phyloP scores from a whole-genome alignment of 2,113 vertebrate species.

The Rhipidura dahli region DNA sequence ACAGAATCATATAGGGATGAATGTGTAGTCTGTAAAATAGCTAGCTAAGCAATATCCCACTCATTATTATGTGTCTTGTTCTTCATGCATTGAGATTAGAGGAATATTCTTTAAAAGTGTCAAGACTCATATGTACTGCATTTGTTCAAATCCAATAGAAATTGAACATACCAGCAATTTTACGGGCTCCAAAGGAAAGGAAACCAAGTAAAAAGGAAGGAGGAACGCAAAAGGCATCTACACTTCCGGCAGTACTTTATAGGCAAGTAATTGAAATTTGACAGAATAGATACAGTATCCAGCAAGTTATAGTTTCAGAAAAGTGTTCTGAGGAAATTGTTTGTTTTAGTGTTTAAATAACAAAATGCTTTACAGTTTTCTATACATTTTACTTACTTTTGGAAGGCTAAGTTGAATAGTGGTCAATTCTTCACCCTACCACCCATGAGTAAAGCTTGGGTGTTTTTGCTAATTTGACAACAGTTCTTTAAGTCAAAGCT shows the following conservation, averaged over 20 bases:
- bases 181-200: constrained; percentile 94
- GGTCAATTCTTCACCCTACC: neutral
- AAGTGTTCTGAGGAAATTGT: neutral
- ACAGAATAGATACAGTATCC: neutral
- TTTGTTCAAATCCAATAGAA: constrained; percentile 82
- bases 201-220: constrained; percentile 97
- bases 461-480: neutral
- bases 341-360: neutral
- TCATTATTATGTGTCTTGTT: neutral
- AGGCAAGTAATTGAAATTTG: constrained; percentile 80
- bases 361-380: neutral
- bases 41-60: neutral
- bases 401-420: neutral
- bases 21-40: neutral
- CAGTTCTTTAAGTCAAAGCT: neutral
- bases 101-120: neutral
- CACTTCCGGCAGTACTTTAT: constrained; percentile 90
- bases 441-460: neutral
- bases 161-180: constrained; percentile 87
- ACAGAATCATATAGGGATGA: neutral
- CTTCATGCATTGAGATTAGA: neutral
- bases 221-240: constrained; percentile 85
- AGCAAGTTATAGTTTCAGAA: neutral
- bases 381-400: fast-evolving
- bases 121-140: constrained; percentile 17